Conservation (phyloP, 2,797 vertebrate species). For the Toxotes lorentzi region DNA sequence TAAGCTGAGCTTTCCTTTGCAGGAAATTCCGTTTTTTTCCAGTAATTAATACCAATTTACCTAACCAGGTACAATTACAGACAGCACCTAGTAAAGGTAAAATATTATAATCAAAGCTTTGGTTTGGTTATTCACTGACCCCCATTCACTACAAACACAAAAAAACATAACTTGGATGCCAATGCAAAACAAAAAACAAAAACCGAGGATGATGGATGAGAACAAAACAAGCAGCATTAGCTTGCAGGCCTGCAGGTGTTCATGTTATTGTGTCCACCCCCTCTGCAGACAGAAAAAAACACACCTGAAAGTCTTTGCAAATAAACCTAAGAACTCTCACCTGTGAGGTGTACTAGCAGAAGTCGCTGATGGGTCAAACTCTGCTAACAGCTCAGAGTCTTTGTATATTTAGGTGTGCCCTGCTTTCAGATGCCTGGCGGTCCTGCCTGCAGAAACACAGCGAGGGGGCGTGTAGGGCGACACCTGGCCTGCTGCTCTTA, state of each 20-base stretch:
- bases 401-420: conserved; percentile 89
- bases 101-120: not conserved
- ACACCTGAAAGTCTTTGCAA: not conserved
- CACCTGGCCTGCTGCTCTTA: conserved; percentile 54
- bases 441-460: conserved; percentile 10
- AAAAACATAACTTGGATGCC: not conserved
- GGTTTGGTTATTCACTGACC: not conserved
- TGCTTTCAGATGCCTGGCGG: conserved; percentile 69
- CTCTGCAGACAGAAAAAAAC: not conserved
- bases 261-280: not conserved
- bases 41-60: not conserved
- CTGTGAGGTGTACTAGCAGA: conserved; percentile 42
- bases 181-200: not conserved
- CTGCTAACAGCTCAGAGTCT: conserved; percentile 43
- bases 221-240: not conserved
- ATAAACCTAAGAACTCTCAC: conserved; percentile 44
- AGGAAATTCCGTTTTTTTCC: not conserved
- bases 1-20: not conserved
- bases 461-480: conserved; percentile 1
- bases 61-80: not conserved
- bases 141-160: not conserved
- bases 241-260: not conserved
- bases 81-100: not conserved
- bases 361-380: conserved; percentile 10
- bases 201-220: not conserved